Evolutionary conservation across 2,797 vertebrate species (phyloP).

Genomic region (Thunnus albacares): DNA sequence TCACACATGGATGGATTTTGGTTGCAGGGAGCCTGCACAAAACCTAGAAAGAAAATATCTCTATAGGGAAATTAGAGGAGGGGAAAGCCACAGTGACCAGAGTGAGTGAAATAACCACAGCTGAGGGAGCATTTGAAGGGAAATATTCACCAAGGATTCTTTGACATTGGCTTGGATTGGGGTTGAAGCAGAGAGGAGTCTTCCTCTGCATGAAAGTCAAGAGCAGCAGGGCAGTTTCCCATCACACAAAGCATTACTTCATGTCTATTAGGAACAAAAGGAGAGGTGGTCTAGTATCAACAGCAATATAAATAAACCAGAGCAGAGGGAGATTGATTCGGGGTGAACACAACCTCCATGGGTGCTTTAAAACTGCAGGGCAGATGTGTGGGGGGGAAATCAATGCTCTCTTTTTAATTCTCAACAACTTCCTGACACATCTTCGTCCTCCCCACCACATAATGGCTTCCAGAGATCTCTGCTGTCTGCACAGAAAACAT

Average conservation of each 20-base stretch:
- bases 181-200: constrained; percentile 20
- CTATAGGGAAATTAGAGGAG: constrained; percentile 10
- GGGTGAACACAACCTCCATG: constrained; percentile 51
- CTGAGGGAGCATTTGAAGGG: constrained; percentile 39
- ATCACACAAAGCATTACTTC: constrained; percentile 65
- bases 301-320: constrained; percentile 48
- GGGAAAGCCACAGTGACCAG: constrained; percentile 41
- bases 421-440: constrained; percentile 54
- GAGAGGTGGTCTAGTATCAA: constrained; percentile 42
- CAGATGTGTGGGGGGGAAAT: constrained; percentile 54
- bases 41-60: constrained; percentile 12
- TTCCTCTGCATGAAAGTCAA: constrained; percentile 40
- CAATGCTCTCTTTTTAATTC: constrained; percentile 51
- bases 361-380: constrained; percentile 25
- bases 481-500: constrained; percentile 14
- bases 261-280: constrained; percentile 60
- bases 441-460: constrained; percentile 21
- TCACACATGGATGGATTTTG: constrained; percentile 44
- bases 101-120: constrained; percentile 51
- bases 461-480: constrained; percentile 70
- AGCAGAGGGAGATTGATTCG: constrained; percentile 50
- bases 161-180: constrained; percentile 65
- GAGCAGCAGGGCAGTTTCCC: constrained; percentile 17
- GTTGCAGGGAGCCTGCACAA: constrained; percentile 21
- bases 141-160: constrained; percentile 31